phyloP scores from a whole-genome alignment of 2,888 invertebrate genomes.

The Melanargia galathea region DNA sequence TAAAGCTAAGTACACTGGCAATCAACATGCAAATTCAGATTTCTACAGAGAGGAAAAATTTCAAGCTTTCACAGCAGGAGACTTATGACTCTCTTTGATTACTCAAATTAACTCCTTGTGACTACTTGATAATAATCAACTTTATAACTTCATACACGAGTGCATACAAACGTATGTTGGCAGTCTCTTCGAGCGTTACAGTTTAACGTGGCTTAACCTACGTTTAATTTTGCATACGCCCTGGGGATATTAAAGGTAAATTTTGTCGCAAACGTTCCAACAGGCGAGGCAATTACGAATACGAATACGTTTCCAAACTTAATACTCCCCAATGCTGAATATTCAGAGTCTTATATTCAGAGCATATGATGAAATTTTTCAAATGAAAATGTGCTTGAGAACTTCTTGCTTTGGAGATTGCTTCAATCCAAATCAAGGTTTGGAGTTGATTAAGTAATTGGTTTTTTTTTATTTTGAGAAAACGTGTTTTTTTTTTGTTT shows the following conservation, averaged over 20 bases:
- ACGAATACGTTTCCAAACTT: slow-evolving; percentile 12
- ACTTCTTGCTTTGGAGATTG: neutral
- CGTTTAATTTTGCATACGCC: neutral
- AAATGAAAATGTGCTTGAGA: neutral
- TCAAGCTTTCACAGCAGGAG: too few relatives aligned
- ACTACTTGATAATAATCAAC: too few relatives aligned
- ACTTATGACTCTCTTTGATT: too few relatives aligned
- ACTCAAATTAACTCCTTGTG: too few relatives aligned
- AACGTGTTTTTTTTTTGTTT: too few relatives aligned
- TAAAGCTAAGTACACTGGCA: too few relatives aligned
- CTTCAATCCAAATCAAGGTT: too few relatives aligned
- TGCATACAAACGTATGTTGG: neutral
- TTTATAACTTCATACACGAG: too few relatives aligned
- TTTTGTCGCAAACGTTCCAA: slow-evolving; percentile 13
- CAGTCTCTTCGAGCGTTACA: neutral
- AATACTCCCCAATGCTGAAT: slow-evolving; percentile 14
- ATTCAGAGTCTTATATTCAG: slow-evolving; percentile 10
- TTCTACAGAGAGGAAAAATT: too few relatives aligned
- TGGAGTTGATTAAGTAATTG: neutral
- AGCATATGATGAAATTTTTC: neutral
- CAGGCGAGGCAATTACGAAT: slow-evolving; percentile 12
- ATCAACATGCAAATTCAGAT: too few relatives aligned
- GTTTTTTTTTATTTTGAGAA: neutral
- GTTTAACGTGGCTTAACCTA: too few relatives aligned
- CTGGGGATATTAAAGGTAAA: neutral